Percentiles rank a stretch among this genome's conserved stretches.
Conservation (phyloP, 2,888 invertebrate species). For the Lasioglossum figueresi region DNA sequence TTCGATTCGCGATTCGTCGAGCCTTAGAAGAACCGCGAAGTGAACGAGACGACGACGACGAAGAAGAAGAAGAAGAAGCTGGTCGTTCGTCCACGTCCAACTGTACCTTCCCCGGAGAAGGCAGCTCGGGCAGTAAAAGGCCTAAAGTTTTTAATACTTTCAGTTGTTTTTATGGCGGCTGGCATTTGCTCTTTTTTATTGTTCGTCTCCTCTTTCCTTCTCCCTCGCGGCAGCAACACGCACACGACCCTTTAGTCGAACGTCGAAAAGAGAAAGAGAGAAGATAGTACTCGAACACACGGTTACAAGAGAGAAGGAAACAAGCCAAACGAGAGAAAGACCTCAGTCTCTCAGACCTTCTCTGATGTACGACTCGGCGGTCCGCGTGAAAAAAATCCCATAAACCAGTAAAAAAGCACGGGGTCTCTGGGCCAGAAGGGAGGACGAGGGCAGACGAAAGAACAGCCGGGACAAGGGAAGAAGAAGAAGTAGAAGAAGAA, state of each 20-base stretch:
- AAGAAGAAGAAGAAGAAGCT: conserved; percentile 9
- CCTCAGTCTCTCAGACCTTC: conserved; percentile 72
- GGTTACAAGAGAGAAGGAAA: conserved; percentile 47
- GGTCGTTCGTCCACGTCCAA: conserved; percentile 44
- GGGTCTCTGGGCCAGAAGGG: conserved; percentile 75
- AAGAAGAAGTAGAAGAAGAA: conserved; percentile 44
- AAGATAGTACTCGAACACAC: conserved; percentile 19
- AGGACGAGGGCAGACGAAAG: conserved; percentile 54
- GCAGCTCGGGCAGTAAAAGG: conserved; percentile 79
- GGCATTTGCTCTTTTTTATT: conserved; percentile 80
- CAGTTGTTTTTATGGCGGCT: conserved; percentile 83
- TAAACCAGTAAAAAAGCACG: conserved; percentile 83
- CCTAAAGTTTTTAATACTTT: conserved; percentile 83
- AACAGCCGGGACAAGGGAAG: conserved; percentile 48
- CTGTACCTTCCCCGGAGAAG: conserved; percentile 49
- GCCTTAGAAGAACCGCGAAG: background rate
- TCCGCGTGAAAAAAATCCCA: conserved; percentile 83
- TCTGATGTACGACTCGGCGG: conserved; percentile 83
- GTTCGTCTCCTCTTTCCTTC: conserved; percentile 67
- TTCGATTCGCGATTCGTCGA: conserved; percentile 10
- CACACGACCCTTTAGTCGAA: conserved; percentile 54
- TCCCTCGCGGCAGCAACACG: conserved; percentile 53
- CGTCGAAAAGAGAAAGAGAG: conserved; percentile 28
- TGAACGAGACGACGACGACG: background rate
- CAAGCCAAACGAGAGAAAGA: conserved; percentile 60